phyloP scores from a whole-genome alignment of 2,797 vertebrate species.

The Calcarius lapponicus region DNA sequence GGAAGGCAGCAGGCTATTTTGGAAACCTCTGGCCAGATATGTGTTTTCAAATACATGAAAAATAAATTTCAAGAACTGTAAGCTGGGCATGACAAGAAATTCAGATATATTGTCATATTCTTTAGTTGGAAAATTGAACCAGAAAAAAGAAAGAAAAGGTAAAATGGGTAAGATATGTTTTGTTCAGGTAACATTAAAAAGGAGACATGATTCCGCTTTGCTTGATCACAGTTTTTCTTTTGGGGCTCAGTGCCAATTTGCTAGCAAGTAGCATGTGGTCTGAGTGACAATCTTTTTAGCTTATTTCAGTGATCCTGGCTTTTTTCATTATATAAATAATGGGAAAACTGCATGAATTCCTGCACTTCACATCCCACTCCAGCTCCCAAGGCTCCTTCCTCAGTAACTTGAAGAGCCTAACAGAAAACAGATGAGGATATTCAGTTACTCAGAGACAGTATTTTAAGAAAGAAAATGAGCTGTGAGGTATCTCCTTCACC shows the following conservation, averaged over 20 bases:
- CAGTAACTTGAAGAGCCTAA: background rate
- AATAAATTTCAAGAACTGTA: background rate
- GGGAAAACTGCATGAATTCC: background rate
- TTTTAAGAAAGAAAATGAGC: background rate
- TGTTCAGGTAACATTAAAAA: background rate
- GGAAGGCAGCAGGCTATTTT: background rate
- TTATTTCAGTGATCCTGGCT: background rate
- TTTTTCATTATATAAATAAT: background rate
- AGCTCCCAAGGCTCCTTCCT: background rate
- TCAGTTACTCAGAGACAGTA: background rate
- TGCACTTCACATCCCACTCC: background rate
- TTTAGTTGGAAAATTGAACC: background rate
- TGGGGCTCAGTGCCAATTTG: background rate
- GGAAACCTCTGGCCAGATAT: background rate
- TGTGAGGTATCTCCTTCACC: background rate
- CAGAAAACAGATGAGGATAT: background rate
- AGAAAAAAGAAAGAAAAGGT: background rate
- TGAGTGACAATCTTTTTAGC: background rate
- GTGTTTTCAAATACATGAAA: background rate
- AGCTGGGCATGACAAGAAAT: background rate
- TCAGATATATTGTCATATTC: background rate
- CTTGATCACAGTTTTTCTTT: background rate
- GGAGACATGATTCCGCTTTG: background rate
- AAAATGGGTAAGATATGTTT: background rate
- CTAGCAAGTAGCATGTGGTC: background rate